Percentiles rank a stretch among this genome's conserved stretches.
Evolutionary conservation across 2,797 vertebrate genomes (phyloP).

Genomic region (Enteromius argenteus): DNA sequence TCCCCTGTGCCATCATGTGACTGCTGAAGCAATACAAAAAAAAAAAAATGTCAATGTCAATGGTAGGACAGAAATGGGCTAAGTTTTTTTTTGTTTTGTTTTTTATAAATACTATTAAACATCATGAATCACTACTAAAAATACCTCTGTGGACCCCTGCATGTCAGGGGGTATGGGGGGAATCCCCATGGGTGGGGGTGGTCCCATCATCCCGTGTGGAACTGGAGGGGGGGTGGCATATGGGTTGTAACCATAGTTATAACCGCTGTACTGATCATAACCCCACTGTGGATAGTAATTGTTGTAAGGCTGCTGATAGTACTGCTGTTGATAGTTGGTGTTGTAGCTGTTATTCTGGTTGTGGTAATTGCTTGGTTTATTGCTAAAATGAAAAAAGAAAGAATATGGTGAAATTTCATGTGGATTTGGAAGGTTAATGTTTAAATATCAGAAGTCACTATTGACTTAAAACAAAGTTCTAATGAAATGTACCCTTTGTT

Average conservation of each 20-base stretch:
- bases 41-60: background rate
- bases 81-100: background rate
- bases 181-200: constrained; percentile 79
- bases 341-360: constrained; percentile 80
- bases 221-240: constrained; percentile 84
- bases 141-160: constrained; percentile 81
- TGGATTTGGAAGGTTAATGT: background rate
- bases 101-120: background rate
- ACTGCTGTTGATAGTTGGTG: constrained; percentile 78
- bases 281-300: constrained; percentile 85
- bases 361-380: constrained; percentile 83
- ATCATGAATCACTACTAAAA: background rate
- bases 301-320: constrained; percentile 74
- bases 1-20: constrained; percentile 77
- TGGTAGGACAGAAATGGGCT: background rate
- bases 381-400: constrained; percentile 66
- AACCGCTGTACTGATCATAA: constrained; percentile 86
- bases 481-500: constrained; percentile 83
- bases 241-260: constrained; percentile 75
- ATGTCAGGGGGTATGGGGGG: constrained; percentile 77
- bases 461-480: background rate
- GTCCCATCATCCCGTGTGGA: constrained; percentile 76
- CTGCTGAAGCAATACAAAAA: constrained; percentile 68
- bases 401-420: background rate
- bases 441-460: background rate